phyloP scores from a whole-genome alignment of 1,140 invertebrate species.

The Drosophila arawakana region DNA sequence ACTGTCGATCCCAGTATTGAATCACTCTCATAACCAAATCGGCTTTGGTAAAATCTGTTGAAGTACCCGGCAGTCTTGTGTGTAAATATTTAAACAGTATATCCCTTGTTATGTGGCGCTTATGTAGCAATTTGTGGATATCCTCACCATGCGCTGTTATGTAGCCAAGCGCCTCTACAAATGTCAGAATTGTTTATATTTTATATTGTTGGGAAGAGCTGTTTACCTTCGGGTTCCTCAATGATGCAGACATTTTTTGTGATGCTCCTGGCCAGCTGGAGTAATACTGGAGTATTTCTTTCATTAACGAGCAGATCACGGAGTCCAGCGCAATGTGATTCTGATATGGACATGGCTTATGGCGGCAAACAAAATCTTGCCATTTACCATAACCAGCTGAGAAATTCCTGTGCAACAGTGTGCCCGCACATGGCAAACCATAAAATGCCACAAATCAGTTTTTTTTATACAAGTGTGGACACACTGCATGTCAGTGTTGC shows the following conservation, averaged over 20 bases:
- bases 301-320: conserved; percentile 61
- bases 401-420: conserved; percentile 4
- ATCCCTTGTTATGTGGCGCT: conserved; percentile 85
- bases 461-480: not conserved
- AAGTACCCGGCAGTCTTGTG: conserved; percentile 74
- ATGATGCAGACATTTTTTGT: conserved; percentile 64
- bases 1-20: conserved; percentile 80
- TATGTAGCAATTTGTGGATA: conserved; percentile 80
- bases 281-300: conserved; percentile 45
- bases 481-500: conserved; percentile 14
- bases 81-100: conserved; percentile 85
- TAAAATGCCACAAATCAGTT: not conserved
- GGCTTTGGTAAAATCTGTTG: conserved; percentile 84
- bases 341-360: conserved; percentile 58
- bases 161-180: conserved; percentile 85
- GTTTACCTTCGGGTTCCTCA: conserved; percentile 51
- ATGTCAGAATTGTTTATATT: not conserved
- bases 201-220: not conserved
- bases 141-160: conserved; percentile 84
- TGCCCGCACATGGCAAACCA: not conserved
- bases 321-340: conserved; percentile 45
- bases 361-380: not conserved
- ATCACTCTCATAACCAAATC: conserved; percentile 84
- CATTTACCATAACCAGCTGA: conserved; percentile 8
- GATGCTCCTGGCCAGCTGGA: conserved; percentile 60